Evolutionary conservation across 2,888 invertebrate species (phyloP), one percentile per base, ranked within the genome.

Genomic region (Epinotia ramella): DNA sequence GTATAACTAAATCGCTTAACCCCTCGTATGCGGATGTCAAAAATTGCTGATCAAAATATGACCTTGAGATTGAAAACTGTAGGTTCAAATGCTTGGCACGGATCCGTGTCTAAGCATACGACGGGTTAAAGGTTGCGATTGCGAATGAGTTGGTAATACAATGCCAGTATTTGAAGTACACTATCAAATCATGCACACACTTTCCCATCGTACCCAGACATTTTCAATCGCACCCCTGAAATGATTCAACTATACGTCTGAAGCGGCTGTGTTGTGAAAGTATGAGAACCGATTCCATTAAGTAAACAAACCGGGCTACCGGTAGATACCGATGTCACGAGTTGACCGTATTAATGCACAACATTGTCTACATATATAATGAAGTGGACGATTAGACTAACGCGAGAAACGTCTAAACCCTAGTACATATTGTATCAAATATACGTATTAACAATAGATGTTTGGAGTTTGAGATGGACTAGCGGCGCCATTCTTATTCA

Each of bases 401-500:
- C n/a, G 53, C 16, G 6, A 53, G n/a, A 53, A 53, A n/a, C 13
- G 53, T n/a, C 53, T 53, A 53, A 53, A 20, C 1, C 20, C 20
- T n/a, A n/a, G n/a, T n/a, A n/a, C 20, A 20, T 20, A 20, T 20
- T 20, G 20, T 20, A 20, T 20, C 20, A 20, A 20, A 20, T 20
- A 20, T n/a, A n/a, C n/a, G n/a, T n/a, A n/a, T n/a, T n/a, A n/a
- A n/a, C n/a, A n/a, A 7, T 59, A 11, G 9, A 9, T 12, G 24
- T 9, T 67, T 56, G 33, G 7, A 67, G 56, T 68, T 57, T 33
- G 68, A 68, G 57, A 69, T 57, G 59, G 68, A 69, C 68, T 69
- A 46, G 68, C 7, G 68, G 59, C 59, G 20, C n/a, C 44, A 44
- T n/a, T 18, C 4, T 11, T 24, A 24, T 69, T 44, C 59, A 24